A percentile compares a stretch with the other conserved stretches of the same genome.
phyloP scores from a whole-genome alignment of 2,888 invertebrate genomes.

The Blera fallax region DNA sequence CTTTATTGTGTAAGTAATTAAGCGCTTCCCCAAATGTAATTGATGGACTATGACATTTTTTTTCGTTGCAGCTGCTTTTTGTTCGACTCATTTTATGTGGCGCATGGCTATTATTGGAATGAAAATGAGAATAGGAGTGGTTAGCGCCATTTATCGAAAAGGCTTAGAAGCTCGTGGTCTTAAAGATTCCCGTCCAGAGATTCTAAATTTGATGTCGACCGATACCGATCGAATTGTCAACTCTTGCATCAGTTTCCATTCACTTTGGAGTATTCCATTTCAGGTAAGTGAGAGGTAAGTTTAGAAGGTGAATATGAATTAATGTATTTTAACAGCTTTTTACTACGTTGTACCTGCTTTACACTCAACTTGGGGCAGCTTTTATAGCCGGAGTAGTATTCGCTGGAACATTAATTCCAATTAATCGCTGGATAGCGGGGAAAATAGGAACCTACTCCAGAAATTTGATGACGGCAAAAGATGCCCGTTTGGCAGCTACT shows the following conservation, averaged over 20 bases:
- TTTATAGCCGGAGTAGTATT: constrained; percentile 95
- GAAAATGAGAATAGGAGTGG: constrained; percentile 92
- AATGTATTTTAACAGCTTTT: constrained; percentile 84
- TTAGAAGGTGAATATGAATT: neutral
- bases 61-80: constrained; percentile 86
- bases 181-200: constrained; percentile 87
- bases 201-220: constrained; percentile 98
- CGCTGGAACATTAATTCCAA: constrained; percentile 93
- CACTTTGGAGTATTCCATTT: constrained; percentile 96
- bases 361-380: constrained; percentile 93
- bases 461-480: constrained; percentile 95
- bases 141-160: constrained; percentile 90
- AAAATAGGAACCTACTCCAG: constrained; percentile 93
- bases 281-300: constrained; percentile 61
- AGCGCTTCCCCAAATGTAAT: neutral
- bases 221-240: constrained; percentile 97
- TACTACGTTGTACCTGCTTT: constrained; percentile 91
- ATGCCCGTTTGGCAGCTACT: constrained; percentile 92
- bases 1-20: constrained; percentile 86
- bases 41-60: neutral
- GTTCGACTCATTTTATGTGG: constrained; percentile 95
- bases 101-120: constrained; percentile 91
- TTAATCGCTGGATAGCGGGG: constrained; percentile 94
- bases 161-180: constrained; percentile 82
- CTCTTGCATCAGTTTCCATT: constrained; percentile 97